A percentile compares a stretch with the other conserved stretches of the same genome.
Conservation (phyloP, 35 echinoderm and acorn worm species). For the Amphiura filiformis region DNA sequence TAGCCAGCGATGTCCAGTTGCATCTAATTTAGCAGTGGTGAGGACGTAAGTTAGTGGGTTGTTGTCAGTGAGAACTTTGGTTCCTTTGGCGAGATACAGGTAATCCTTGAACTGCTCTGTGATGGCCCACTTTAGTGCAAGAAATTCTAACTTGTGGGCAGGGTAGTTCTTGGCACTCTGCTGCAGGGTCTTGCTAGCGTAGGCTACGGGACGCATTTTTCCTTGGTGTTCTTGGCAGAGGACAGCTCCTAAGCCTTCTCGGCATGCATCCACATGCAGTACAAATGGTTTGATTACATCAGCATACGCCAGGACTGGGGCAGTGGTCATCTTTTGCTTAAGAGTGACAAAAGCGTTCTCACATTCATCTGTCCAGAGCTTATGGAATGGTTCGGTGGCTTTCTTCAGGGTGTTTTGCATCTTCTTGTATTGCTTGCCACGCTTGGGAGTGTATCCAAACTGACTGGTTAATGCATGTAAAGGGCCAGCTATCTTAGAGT, state of each 20-base stretch:
- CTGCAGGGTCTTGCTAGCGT: conserved; percentile 37
- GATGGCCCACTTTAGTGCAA: conserved; percentile 39
- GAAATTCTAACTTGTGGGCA: conserved; percentile 44
- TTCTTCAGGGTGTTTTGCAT: neutral
- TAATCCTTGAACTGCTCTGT: conserved; percentile 35
- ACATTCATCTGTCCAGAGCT: conserved; percentile 6
- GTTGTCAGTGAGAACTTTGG: conserved; percentile 61
- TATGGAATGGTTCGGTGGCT: neutral
- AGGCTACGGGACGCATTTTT: conserved; percentile 12
- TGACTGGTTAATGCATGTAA: conserved; percentile 29
- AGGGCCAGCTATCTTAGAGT: conserved; percentile 41
- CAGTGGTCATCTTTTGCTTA: neutral
- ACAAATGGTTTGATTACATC: conserved; percentile 37
- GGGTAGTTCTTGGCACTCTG: conserved; percentile 49
- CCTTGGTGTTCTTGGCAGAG: conserved; percentile 39
- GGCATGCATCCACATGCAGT: conserved; percentile 25
- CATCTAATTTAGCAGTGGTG: conserved; percentile 47
- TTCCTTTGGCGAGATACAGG: conserved; percentile 17
- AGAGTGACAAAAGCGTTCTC: conserved; percentile 6
- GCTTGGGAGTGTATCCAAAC: neutral
- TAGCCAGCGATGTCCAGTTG: conserved; percentile 52
- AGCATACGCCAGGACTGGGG: conserved; percentile 38
- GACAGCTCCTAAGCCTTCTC: conserved; percentile 38
- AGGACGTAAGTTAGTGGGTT: conserved; percentile 64
- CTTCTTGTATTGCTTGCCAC: neutral